Base-by-base conservation (phyloP, 1,140 invertebrate species). In the Bradynema listronoti region DNA sequence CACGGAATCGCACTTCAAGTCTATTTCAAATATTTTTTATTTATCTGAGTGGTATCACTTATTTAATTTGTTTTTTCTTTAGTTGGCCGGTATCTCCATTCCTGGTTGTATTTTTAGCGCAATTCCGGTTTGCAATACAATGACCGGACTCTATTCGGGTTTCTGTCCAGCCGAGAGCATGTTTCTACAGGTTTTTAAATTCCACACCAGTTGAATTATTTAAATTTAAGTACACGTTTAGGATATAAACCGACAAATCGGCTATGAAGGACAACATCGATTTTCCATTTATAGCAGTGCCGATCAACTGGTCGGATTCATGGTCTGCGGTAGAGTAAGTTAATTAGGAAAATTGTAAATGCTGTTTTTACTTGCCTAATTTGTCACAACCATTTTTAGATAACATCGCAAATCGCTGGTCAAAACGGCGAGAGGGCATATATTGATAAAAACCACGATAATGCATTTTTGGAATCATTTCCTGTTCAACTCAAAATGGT, bases 1-100 rank as follows among this genome's bases (percentile, higher is more conserved):
- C 73, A 72, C 43, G 73, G 73, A 43, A 77, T 79, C 16, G 25
- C 68, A 9, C 63, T 77, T 4, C 73, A 78, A 61, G 55, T 69
- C 27, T n/a, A n/a, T n/a, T n/a, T n/a, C n/a, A n/a, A n/a, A n/a
- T n/a, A n/a, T n/a, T n/a, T n/a, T n/a, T n/a, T n/a, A n/a, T n/a
- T n/a, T n/a, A n/a, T n/a, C n/a, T n/a, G n/a, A n/a, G n/a, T n/a
- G n/a, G n/a, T n/a, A n/a, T n/a, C n/a, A n/a, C n/a, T n/a, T n/a
- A n/a, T n/a, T n/a, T n/a, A n/a, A n/a, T n/a, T n/a, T n/a, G n/a
- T n/a, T n/a, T n/a, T n/a, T 14, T 39, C 19, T n/a, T 39, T 33
- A 52, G 30, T 2, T 59, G 14, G 73, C 68, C 2, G 70, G 60
- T 16, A 54, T 75, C 30, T 65, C 64, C 24, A 42, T 76, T 22